Base-by-base conservation (phyloP, 2,797 vertebrate genomes). In the Urophycis tenuis region DNA sequence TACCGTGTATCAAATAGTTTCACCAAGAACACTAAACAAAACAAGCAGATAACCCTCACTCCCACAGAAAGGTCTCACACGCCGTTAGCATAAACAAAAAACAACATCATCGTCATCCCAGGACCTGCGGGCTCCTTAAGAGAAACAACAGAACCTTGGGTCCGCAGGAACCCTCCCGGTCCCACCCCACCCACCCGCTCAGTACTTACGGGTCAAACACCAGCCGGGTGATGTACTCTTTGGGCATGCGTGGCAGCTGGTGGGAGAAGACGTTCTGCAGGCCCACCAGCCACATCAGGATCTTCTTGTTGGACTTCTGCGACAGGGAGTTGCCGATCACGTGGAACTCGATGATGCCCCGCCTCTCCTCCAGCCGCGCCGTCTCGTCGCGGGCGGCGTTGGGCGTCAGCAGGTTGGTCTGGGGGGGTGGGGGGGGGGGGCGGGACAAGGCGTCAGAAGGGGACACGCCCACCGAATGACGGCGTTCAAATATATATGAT, bases 191-290 rank as follows among this genome's bases (percentile, higher is more conserved):
- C n/a, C n/a, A n/a, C n/a, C n/a, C n/a, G n/a, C n/a, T n/a, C n/a
- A 17, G 0, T 10, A 73, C 96, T 90, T 82, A 98, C 97, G 97
- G 97, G 93, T 98, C 97, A 12, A 99, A 99, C 87, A 99, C 97
- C 14, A 99, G 95, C 19, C 97, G 94, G 11, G 97, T 97, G 87
- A 99, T 99, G 89, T 98, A 99, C 86, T 99, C 97, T 93, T 99
- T 99, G 89, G 97, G 97, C 97, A 99, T 98, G 76, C 97, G 95
- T 4, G 97, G 97, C 85, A 99, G 94, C 85, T 99, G 97, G 85
- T 99, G 97, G 0, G 97, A 99, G 91, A 99, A 99, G 82, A 99
- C 97, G 0, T 99, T 99, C 94, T 99, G 97, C 80, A 99, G 89
- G 67, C 97, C 97, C 73, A 99, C 97, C 22, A 99, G 92, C 97